Evolutionary conservation across 2,113 vertebrate genomes (phyloP).

Genomic region (Mesitornis unicolor): DNA sequence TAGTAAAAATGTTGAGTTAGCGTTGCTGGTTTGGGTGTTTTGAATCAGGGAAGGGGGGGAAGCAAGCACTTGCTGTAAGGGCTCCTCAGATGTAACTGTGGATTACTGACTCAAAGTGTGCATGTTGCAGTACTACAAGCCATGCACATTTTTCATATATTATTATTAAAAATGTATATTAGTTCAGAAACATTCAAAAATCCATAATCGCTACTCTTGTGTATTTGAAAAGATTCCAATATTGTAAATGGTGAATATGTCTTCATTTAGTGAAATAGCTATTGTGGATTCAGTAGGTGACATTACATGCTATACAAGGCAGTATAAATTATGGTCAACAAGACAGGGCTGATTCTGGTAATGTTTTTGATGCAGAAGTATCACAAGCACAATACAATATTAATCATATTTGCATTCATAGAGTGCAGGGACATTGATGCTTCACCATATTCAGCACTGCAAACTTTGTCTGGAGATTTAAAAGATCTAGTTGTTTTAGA

Average conservation of each 20-base stretch:
- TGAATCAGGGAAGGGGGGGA: background rate
- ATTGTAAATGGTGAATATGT: background rate
- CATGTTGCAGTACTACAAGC: background rate
- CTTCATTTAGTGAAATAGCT: background rate
- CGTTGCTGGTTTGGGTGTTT: background rate
- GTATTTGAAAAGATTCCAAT: background rate
- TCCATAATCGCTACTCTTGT: background rate
- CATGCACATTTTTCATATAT: background rate
- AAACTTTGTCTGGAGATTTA: background rate
- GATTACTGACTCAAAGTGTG: background rate
- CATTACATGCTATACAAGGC: background rate
- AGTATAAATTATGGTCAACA: background rate
- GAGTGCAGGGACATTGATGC: background rate
- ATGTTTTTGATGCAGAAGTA: background rate
- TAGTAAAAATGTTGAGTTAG: background rate
- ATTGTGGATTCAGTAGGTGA: background rate
- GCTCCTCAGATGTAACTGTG: background rate
- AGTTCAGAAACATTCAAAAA: background rate
- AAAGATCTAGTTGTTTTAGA: background rate
- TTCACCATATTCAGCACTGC: background rate
- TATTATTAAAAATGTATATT: background rate
- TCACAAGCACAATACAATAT: background rate
- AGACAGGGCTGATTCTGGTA: background rate
- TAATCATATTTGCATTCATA: background rate
- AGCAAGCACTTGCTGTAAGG: background rate